Conservation (phyloP, 2,113 vertebrate species). For the Potamarius usumacintae region DNA sequence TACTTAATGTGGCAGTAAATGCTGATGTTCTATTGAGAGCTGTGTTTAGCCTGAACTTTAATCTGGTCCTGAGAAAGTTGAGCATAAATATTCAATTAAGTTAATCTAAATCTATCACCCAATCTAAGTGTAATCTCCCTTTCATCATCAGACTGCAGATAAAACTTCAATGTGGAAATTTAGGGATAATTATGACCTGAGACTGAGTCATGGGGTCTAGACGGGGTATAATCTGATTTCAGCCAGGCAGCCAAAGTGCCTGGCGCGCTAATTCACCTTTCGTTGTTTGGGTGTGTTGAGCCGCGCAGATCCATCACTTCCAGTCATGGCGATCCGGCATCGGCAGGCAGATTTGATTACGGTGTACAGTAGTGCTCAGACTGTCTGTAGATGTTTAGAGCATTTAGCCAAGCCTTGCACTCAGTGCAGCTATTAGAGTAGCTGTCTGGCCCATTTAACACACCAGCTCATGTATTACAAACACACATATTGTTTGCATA, state of each 20-base stretch:
- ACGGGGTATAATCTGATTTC: conserved; percentile 53
- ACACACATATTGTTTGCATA: conserved; percentile 32
- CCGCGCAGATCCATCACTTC: conserved; percentile 52
- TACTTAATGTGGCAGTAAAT: background rate
- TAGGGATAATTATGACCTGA: conserved; percentile 49
- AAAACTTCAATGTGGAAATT: conserved; percentile 46
- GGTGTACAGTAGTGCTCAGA: conserved; percentile 47
- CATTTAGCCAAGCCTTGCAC: conserved; percentile 31
- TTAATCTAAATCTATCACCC: conserved; percentile 45
- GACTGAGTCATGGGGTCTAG: conserved; percentile 53
- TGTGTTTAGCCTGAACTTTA: conserved; percentile 1
- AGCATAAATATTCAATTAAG: conserved; percentile 45
- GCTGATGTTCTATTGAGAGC: conserved; percentile 18
- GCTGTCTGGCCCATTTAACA: conserved; percentile 33
- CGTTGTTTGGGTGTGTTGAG: conserved; percentile 48
- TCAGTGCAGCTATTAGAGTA: conserved; percentile 36
- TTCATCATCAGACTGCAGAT: conserved; percentile 30
- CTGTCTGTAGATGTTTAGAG: conserved; percentile 49
- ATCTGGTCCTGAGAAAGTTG: conserved; percentile 33
- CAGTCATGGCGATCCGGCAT: conserved; percentile 50
- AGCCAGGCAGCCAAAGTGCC: conserved; percentile 50
- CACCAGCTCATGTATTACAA: conserved; percentile 15
- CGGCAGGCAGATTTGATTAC: conserved; percentile 51
- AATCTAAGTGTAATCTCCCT: conserved; percentile 42
- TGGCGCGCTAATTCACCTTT: conserved; percentile 46